A percentile compares a stretch with the other conserved stretches of the same genome.
Evolutionary conservation across 2,888 invertebrate genomes (phyloP).

Genomic region (Dynastes grantii): DNA sequence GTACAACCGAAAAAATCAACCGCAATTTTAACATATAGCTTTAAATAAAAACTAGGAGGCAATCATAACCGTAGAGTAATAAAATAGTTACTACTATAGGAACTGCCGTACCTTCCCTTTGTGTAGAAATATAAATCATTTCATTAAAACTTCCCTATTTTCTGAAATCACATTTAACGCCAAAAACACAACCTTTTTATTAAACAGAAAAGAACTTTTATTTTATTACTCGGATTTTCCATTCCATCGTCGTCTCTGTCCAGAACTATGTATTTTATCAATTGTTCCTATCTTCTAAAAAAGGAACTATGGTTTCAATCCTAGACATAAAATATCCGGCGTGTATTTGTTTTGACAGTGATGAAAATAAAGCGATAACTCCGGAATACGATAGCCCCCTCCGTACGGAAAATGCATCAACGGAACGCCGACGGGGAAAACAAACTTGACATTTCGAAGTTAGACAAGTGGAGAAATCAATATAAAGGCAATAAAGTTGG

Average conservation of each 20-base stretch:
- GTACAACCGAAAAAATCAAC: too few relatives aligned
- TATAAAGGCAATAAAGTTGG: constrained; percentile 37
- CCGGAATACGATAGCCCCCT: neutral
- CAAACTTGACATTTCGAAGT: constrained; percentile 37
- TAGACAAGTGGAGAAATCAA: constrained; percentile 39
- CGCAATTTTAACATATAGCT: too few relatives aligned
- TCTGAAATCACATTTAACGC: too few relatives aligned
- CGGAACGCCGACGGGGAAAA: constrained; percentile 18
- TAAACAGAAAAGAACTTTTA: too few relatives aligned
- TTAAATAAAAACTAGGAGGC: too few relatives aligned
- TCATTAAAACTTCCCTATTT: too few relatives aligned
- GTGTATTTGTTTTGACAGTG: constrained; percentile 1
- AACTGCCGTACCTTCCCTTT: too few relatives aligned
- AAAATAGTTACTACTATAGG: too few relatives aligned
- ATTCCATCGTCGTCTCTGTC: neutral
- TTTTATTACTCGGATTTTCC: neutral
- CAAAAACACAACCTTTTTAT: too few relatives aligned
- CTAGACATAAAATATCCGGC: constrained; percentile 14
- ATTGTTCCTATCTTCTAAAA: neutral
- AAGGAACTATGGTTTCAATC: constrained; percentile 9
- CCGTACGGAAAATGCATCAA: neutral
- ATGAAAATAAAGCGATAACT: constrained; percentile 25
- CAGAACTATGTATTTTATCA: neutral
- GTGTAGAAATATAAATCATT: too few relatives aligned
- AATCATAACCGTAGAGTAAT: too few relatives aligned